These are phyloP conservation scores for Ptychochromis oligacanthus DNA, from an alignment of 2,113 vertebrate species.

Conservation along the genomic window DNA sequence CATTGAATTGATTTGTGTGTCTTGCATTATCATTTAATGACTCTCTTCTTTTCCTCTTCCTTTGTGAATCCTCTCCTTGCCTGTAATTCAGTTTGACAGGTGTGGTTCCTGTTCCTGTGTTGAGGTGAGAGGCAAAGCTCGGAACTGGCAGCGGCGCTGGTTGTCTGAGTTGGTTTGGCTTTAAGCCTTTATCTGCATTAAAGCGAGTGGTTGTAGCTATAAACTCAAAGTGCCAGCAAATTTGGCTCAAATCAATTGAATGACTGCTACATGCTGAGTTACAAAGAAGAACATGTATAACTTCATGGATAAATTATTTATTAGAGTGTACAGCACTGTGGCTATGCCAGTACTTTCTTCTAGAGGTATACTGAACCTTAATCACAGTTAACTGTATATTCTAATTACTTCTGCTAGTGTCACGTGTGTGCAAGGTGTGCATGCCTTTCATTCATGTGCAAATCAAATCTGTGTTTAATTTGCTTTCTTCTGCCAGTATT, in stretches of 20 bases:
- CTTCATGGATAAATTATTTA: neutral
- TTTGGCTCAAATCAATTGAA: conserved; percentile 35
- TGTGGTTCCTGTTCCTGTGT: conserved; percentile 28
- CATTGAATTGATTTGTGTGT: conserved; percentile 54
- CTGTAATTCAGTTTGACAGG: conserved; percentile 60
- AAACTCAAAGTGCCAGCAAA: conserved; percentile 17
- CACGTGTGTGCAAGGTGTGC: neutral
- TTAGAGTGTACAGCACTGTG: neutral
- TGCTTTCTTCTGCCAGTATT: neutral
- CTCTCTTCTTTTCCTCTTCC: conserved; percentile 37
- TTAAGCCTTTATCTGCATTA: conserved; percentile 31
- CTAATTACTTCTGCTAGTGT: conserved; percentile 6
- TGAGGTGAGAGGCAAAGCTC: conserved; percentile 49
- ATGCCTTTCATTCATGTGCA: neutral
- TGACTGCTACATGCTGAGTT: conserved; percentile 8
- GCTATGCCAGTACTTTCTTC: conserved; percentile 13
- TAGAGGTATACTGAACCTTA: neutral
- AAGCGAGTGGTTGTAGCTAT: neutral
- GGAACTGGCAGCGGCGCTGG: conserved; percentile 25
- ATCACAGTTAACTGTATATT: conserved; percentile 23
- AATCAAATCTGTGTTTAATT: neutral
- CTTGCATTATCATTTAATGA: conserved; percentile 35
- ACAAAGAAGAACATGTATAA: conserved; percentile 3
- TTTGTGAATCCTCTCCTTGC: conserved; percentile 50
- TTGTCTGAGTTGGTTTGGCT: conserved; percentile 46